Evolutionary conservation across 2,113 vertebrate species (phyloP).

Genomic region (Petrocephalus zakoni): DNA sequence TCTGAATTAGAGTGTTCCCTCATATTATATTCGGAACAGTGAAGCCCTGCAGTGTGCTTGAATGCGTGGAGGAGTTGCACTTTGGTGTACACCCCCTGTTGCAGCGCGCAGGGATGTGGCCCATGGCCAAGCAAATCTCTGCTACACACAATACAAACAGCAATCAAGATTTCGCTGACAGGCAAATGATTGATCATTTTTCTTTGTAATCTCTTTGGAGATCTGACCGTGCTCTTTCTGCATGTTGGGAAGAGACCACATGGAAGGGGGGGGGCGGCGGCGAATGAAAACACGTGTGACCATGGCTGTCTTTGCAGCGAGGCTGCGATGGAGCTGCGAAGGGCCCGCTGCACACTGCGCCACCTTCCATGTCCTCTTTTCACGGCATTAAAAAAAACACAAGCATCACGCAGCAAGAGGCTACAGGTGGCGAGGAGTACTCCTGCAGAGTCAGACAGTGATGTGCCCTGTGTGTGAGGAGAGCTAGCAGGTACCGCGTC

Average conservation of each 20-base stretch:
- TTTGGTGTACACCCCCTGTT: neutral
- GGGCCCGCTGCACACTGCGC: neutral
- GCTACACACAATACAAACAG: slow-evolving; percentile 8
- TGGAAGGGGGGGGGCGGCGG: neutral
- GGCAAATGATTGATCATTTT: slow-evolving; percentile 11
- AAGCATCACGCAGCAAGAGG: neutral
- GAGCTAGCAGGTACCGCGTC: neutral
- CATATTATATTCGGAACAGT: neutral
- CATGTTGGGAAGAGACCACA: neutral
- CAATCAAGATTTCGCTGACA: neutral
- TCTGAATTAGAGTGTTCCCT: neutral
- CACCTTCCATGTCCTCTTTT: neutral
- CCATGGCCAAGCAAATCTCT: neutral
- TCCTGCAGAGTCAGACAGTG: neutral
- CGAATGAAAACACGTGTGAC: slow-evolving; percentile 11
- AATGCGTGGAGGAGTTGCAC: neutral
- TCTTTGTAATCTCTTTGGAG: slow-evolving; percentile 3
- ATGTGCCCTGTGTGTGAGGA: neutral
- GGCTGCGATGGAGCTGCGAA: slow-evolving; percentile 1
- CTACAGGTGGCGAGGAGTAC: neutral
- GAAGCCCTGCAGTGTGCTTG: neutral
- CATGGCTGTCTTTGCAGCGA: neutral
- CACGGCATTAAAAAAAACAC: neutral
- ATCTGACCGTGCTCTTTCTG: neutral
- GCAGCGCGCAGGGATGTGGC: neutral